Evolutionary conservation across 2,888 invertebrate genomes (phyloP), one percentile per base, ranked within the genome.

Genomic region (Cecidostiba fungosa): DNA sequence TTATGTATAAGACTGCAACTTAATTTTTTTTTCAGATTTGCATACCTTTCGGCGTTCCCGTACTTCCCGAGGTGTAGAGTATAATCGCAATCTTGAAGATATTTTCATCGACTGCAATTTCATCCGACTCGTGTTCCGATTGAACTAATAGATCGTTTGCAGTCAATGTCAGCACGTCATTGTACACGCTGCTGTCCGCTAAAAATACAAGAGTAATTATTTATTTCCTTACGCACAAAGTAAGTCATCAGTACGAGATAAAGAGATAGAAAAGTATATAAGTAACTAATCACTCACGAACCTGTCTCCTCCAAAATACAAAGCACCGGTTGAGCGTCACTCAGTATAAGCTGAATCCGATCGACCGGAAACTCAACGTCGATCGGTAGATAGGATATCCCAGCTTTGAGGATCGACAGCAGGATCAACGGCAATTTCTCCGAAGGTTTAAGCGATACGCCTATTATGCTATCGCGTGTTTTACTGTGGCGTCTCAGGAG

Each of bases 41-140:
- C 29, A 73, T 36, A 92, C 97, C 98, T 95, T 98, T 98, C 6
- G 98, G 98, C 26, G 97, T 94, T 0, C 98, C 98, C 0, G 98
- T 98, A 91, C 98, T 98, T 19, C 98, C 98, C 39, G 98, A 98
- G 66, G 98, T 98, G 90, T 97, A 98, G 26, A 97, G 93, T 26
- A 97, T 96, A 74, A 97, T 95, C 0, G 96, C 97, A 32, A 72
- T 62, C 8, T 83, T 59, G 32, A 54, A 36, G 14, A 47, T 23
- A 26, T 82, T 50, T 5, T 70, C 72, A 50, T 85, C 43, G 29
- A 36, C 54, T 19, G 16, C 29, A 23, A 81, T 36, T 16, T 26
- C 6, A 43, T 32, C 77, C n/a, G 66, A 36, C 32, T 66, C 82
- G n/a, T n/a, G n/a, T 10, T 82, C 69, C 14, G 82, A 73, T 39